phyloP scores from a whole-genome alignment of 1,140 invertebrate species.

The Frieseomelitta varia region DNA sequence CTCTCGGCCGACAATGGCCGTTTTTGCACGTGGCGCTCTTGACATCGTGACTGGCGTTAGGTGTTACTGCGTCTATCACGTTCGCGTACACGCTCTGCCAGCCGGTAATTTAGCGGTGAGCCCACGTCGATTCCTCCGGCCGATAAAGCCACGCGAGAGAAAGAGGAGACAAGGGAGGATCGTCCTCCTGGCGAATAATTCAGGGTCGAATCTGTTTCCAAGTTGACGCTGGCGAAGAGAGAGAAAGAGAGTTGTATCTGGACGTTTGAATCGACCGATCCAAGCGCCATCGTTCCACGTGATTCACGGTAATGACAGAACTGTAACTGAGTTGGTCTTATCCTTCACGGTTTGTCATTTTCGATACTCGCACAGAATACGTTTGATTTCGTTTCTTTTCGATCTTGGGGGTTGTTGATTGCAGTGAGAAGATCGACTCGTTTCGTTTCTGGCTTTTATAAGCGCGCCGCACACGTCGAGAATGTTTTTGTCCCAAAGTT shows the following conservation, averaged over 20 bases:
- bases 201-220: constrained; percentile 59
- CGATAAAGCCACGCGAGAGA: constrained; percentile 63
- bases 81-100: constrained; percentile 55
- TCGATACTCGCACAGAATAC: background rate
- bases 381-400: background rate
- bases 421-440: background rate
- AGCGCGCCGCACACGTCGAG: too few species aligned
- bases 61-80: constrained; percentile 66
- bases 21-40: constrained; percentile 39
- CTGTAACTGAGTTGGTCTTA: constrained; percentile 37
- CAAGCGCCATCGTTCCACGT: constrained; percentile 25
- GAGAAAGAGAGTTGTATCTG: constrained; percentile 57
- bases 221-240: background rate
- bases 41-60: constrained; percentile 70
- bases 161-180: constrained; percentile 49
- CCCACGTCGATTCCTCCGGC: constrained; percentile 66
- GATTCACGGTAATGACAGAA: constrained; percentile 63
- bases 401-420: background rate
- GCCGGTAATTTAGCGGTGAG: constrained; percentile 71
- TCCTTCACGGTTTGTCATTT: background rate
- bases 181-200: constrained; percentile 58
- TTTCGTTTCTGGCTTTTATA: background rate
- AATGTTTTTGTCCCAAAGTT: too few species aligned
- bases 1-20: constrained; percentile 30
- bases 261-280: constrained; percentile 67